A percentile compares a stretch with the other conserved stretches of the same genome.
These are phyloP conservation scores for Brachylomia viminalis DNA, from an alignment of 2,888 invertebrate species.

Conservation along the genomic window DNA sequence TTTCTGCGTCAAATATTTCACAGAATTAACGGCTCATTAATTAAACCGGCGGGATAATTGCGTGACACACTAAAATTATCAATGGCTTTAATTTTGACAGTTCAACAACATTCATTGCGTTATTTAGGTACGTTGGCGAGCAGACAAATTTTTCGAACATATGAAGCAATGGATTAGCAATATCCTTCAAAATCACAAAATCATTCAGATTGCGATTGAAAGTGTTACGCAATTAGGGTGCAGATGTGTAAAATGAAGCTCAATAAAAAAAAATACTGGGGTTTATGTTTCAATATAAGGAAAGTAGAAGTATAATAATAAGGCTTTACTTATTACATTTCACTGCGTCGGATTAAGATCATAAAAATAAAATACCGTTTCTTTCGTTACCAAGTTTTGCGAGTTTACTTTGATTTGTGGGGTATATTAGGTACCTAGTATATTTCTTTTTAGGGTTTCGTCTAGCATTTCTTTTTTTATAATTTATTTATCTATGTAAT, in stretches of 20 bases:
- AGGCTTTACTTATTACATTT: slow-evolving; percentile 25
- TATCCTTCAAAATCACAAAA: no score
- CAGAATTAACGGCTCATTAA: background rate
- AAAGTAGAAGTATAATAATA: slow-evolving; percentile 34
- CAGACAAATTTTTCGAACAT: no score
- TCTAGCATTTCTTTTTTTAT: background rate
- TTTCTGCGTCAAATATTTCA: slow-evolving; percentile 9
- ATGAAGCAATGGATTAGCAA: no score
- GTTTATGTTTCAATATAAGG: slow-evolving; percentile 35
- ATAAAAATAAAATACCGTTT: slow-evolving; percentile 30
- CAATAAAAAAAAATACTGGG: slow-evolving; percentile 13
- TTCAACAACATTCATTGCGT: no score
- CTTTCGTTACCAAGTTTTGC: slow-evolving; percentile 17
- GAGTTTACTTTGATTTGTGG: slow-evolving; percentile 21
- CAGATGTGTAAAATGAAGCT: slow-evolving; percentile 8
- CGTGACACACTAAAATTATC: no score
- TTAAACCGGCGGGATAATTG: background rate
- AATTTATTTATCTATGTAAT: no score
- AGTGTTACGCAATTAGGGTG: no score
- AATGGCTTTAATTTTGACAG: no score
- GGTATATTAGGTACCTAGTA: background rate
- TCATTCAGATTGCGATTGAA: no score
- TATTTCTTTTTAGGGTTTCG: background rate
- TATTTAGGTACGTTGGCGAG: no score
- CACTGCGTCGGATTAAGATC: slow-evolving; percentile 11